Evolutionary conservation across 1,140 invertebrate genomes (phyloP).

Genomic region (Hyposmocoma kahamanoa): DNA sequence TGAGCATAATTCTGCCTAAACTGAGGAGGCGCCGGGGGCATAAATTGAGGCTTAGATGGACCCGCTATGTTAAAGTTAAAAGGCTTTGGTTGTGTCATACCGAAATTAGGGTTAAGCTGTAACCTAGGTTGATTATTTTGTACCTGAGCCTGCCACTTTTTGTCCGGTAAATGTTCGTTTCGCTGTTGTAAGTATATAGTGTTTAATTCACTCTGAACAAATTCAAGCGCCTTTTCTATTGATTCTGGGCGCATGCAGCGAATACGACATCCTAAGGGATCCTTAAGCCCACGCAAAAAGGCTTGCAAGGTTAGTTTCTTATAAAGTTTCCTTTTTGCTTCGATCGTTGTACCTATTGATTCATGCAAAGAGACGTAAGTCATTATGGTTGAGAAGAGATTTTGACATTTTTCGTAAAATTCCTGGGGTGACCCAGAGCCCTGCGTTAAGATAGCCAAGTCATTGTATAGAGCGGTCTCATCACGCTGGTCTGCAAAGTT

Average conservation of each 20-base stretch:
- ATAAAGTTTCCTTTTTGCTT: background rate
- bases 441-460: conserved; percentile 8
- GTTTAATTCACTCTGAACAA: background rate
- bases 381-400: conserved; percentile 1
- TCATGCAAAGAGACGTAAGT: background rate
- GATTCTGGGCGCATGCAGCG: conserved; percentile 17
- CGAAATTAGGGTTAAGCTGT: background rate
- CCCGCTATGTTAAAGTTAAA: background rate
- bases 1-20: background rate
- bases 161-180: background rate
- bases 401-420: conserved; percentile 5
- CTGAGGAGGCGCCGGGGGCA: background rate
- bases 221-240: conserved; percentile 6
- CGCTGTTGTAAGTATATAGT: background rate
- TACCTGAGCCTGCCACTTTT: background rate
- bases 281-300: conserved; percentile 5
- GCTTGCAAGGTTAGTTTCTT: background rate
- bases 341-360: background rate
- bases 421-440: conserved; percentile 1
- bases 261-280: conserved; percentile 14
- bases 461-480: conserved; percentile 15
- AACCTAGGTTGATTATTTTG: background rate
- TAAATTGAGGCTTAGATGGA: background rate
- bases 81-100: background rate
- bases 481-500: conserved; percentile 17